phyloP scores from a whole-genome alignment of 2,888 invertebrate species.

The Erynnis tages region DNA sequence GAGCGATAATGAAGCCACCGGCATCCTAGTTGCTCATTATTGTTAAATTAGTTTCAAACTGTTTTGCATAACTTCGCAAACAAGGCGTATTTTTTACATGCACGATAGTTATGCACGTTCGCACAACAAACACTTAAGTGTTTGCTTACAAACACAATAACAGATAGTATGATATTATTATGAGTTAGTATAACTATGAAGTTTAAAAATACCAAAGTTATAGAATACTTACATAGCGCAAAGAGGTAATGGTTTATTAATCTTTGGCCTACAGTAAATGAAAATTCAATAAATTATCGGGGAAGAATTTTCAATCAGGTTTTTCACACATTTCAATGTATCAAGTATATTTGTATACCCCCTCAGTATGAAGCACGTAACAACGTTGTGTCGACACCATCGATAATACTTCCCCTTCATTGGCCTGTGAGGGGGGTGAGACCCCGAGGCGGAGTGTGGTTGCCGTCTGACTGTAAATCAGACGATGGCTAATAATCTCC shows the following conservation, averaged over 20 bases:
- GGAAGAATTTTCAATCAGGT: too few species aligned
- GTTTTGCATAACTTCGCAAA: slow-evolving; percentile 5
- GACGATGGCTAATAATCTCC: slow-evolving; percentile 3
- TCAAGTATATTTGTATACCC: neutral
- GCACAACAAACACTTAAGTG: too few species aligned
- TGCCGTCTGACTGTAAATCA: slow-evolving; percentile 16
- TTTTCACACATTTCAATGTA: neutral
- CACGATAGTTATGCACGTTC: too few species aligned
- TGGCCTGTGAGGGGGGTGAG: neutral
- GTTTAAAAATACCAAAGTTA: too few species aligned
- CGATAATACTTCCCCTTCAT: neutral
- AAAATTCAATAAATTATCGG: too few species aligned
- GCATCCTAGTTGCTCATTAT: slow-evolving; percentile 5
- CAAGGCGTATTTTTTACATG: neutral
- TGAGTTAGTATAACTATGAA: too few species aligned
- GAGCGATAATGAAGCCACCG: slow-evolving; percentile 1
- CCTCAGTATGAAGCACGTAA: neutral
- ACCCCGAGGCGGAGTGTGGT: neutral
- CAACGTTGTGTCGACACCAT: slow-evolving; percentile 1
- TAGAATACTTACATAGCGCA: too few species aligned
- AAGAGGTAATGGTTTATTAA: too few species aligned
- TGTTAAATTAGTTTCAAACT: slow-evolving; percentile 9
- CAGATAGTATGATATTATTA: too few species aligned
- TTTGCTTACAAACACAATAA: too few species aligned
- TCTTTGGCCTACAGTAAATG: too few species aligned